A percentile compares a stretch with the other conserved stretches of the same genome.
These are phyloP conservation scores for Buphagus erythrorhynchus DNA, from an alignment of 2,797 vertebrate genomes.

Conservation along the genomic window DNA sequence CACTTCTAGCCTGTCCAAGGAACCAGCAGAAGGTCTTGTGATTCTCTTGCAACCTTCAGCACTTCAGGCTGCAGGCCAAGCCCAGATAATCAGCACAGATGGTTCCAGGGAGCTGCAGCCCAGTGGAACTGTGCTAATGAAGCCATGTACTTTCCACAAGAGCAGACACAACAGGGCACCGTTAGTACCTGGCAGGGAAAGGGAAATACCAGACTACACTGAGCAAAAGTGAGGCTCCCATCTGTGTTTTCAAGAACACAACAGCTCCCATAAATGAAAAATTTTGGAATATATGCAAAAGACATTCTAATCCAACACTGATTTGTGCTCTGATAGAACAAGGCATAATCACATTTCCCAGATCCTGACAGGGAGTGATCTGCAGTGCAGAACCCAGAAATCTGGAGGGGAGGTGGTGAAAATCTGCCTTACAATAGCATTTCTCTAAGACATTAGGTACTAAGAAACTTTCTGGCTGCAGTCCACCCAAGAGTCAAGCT, in stretches of 20 bases:
- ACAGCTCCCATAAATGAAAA: neutral
- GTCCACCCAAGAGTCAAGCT: slow-evolving; percentile 43
- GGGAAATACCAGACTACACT: slow-evolving; percentile 43
- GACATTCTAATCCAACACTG: neutral
- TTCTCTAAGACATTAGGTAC: slow-evolving; percentile 9
- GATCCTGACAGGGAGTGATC: neutral
- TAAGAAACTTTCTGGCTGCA: slow-evolving; percentile 26
- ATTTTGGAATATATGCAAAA: neutral
- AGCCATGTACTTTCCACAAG: slow-evolving; percentile 65
- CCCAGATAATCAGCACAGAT: slow-evolving; percentile 53
- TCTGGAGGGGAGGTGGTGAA: slow-evolving; percentile 27
- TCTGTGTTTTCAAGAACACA: neutral
- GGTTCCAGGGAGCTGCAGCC: slow-evolving; percentile 53
- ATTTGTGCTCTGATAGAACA: neutral
- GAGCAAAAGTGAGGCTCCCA: slow-evolving; percentile 26
- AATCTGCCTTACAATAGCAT: slow-evolving; percentile 34
- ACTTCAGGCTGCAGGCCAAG: slow-evolving; percentile 55
- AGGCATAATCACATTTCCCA: neutral
- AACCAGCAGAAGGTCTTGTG: neutral
- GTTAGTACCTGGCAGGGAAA: slow-evolving; percentile 60
- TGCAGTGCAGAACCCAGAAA: neutral
- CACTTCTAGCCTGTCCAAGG: slow-evolving; percentile 15
- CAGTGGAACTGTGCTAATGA: slow-evolving; percentile 57
- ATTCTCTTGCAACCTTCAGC: slow-evolving; percentile 47
- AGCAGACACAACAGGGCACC: slow-evolving; percentile 63